These are phyloP conservation scores for Axea sp. DNA, from an alignment of 2,888 invertebrate genomes.

Conservation along the genomic window DNA sequence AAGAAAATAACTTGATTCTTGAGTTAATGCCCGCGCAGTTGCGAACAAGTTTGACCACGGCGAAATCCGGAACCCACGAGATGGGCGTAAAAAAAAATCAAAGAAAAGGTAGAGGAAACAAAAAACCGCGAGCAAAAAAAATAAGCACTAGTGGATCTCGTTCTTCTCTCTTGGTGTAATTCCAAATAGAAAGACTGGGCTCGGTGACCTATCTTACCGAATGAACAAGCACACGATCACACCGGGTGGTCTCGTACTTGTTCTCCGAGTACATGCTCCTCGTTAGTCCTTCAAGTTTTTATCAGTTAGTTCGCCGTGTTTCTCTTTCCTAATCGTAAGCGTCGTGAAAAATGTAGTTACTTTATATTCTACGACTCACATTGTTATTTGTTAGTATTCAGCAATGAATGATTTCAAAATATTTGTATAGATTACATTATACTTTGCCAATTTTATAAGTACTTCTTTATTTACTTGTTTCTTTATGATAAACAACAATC, in stretches of 20 bases:
- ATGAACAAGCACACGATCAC: conserved; percentile 63
- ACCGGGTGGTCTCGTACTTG: conserved; percentile 64
- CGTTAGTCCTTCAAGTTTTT: conserved; percentile 61
- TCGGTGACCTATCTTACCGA: conserved; percentile 55
- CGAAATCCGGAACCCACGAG: no score
- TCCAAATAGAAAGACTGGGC: conserved; percentile 56
- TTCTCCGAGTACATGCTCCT: conserved; percentile 54
- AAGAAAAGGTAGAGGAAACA: conserved; percentile 38
- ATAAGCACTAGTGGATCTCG: conserved; percentile 34
- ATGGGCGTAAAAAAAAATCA: conserved; percentile 46
- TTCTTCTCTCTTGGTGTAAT: conserved; percentile 44
- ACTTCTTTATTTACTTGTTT: no score
- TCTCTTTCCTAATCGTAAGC: conserved; percentile 49
- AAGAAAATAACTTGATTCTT: no score
- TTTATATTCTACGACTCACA: conserved; percentile 18
- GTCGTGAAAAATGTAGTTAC: conserved; percentile 17
- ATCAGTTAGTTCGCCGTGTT: conserved; percentile 50
- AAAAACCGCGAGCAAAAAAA: conserved; percentile 40
- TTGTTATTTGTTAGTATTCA: no score
- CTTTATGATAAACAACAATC: no score
- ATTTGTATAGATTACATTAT: no score
- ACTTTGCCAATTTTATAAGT: no score
- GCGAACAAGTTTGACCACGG: no score
- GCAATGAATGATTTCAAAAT: no score
- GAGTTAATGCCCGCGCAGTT: no score